These are phyloP conservation scores for Tillus elongatus DNA, from an alignment of 2,888 invertebrate species.

Conservation along the genomic window DNA sequence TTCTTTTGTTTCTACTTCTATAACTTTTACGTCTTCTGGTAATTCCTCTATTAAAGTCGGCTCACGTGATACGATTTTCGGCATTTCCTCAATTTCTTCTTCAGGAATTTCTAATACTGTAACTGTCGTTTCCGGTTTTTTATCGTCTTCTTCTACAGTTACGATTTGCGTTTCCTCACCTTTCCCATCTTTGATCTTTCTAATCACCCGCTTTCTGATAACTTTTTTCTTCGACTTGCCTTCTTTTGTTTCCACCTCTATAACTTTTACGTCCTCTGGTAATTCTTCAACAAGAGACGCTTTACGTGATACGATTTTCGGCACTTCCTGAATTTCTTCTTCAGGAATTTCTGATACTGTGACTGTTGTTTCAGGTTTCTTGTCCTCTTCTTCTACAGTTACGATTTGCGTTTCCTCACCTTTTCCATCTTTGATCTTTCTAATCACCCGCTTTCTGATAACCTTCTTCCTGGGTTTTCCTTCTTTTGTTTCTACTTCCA, in stretches of 20 bases:
- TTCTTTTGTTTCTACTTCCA: constrained; percentile 22
- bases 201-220: constrained; percentile 17
- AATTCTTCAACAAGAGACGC: constrained; percentile 22
- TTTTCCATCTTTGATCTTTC: constrained; percentile 38
- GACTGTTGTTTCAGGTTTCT: constrained; percentile 39
- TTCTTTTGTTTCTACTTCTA: constrained; percentile 16
- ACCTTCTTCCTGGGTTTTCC: constrained; percentile 25
- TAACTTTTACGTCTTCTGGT: constrained; percentile 35
- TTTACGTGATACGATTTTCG: not conserved
- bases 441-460: constrained; percentile 39
- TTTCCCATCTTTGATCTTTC: constrained; percentile 22
- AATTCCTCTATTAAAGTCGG: constrained; percentile 25
- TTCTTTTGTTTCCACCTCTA: constrained; percentile 17
- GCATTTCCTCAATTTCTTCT: constrained; percentile 26
- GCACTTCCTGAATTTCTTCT: constrained; percentile 15
- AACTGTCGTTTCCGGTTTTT: constrained; percentile 34
- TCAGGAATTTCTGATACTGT: constrained; percentile 28
- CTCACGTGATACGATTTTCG: constrained; percentile 22
- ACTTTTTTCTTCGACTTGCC: constrained; percentile 20
- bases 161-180: constrained; percentile 24
- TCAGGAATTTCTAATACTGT: constrained; percentile 27
- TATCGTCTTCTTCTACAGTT: constrained; percentile 34
- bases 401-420: constrained; percentile 40
- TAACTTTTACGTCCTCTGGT: constrained; percentile 32
- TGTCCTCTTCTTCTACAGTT: constrained; percentile 41